Conservation (phyloP, 2,113 vertebrate species). For the Trogon melanurus region DNA sequence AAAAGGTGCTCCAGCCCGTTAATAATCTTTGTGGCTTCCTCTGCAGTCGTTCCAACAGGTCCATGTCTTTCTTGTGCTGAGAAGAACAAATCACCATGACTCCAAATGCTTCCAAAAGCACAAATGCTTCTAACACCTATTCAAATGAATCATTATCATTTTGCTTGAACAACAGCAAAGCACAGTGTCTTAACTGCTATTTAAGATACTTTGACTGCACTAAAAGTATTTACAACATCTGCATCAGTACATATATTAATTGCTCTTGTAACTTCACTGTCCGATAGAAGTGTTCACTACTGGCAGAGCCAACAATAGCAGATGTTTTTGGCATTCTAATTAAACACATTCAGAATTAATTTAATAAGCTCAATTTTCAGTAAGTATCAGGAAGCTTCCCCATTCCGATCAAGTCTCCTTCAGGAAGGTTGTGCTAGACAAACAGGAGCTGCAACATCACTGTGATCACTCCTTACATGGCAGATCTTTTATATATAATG, state of each 20-base stretch:
- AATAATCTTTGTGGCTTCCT: too few relatives aligned
- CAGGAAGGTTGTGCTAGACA: background rate
- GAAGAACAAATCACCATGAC: background rate
- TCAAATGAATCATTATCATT: background rate
- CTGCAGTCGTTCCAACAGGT: too few relatives aligned
- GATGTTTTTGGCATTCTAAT: background rate
- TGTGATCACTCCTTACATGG: background rate
- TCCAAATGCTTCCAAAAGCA: background rate
- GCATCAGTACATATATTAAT: background rate
- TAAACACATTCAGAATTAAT: background rate
- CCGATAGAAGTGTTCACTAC: background rate
- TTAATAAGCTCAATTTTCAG: background rate
- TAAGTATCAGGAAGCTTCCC: background rate
- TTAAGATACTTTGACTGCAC: background rate
- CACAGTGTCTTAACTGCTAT: background rate
- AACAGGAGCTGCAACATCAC: background rate
- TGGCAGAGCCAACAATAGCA: background rate
- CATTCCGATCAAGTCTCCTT: background rate
- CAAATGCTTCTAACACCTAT: background rate
- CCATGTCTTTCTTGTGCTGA: background rate
- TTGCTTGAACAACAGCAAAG: background rate
- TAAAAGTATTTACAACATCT: conserved; percentile 33
- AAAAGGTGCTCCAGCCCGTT: too few relatives aligned
- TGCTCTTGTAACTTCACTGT: background rate
- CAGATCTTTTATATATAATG: background rate